Evolutionary conservation across 2,888 invertebrate species (phyloP).

Genomic region (Schizotus pectinicornis): DNA sequence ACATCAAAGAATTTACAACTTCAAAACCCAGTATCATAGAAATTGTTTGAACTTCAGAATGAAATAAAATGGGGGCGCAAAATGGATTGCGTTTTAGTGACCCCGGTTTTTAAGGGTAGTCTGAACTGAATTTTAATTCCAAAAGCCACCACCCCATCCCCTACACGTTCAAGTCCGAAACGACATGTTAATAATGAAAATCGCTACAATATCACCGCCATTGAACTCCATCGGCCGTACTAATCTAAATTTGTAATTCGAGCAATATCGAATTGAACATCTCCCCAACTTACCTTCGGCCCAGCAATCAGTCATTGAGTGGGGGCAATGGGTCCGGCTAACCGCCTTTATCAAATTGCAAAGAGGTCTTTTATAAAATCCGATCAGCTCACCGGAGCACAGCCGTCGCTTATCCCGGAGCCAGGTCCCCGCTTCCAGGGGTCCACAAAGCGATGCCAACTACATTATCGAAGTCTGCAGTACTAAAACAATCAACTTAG

Average conservation of each 20-base stretch:
- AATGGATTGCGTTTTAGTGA: no score
- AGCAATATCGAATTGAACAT: slow-evolving; percentile 50
- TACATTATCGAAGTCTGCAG: slow-evolving; percentile 35
- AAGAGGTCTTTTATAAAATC: slow-evolving; percentile 57
- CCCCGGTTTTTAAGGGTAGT: no score
- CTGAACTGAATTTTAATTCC: no score
- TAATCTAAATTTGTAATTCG: slow-evolving; percentile 52
- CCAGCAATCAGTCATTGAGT: slow-evolving; percentile 48
- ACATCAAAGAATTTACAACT: no score
- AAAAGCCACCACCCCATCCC: no score
- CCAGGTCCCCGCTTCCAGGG: slow-evolving; percentile 29
- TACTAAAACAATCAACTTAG: neutral
- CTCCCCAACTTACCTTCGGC: slow-evolving; percentile 42
- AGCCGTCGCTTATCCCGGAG: slow-evolving; percentile 51
- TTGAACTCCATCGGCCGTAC: slow-evolving; percentile 39
- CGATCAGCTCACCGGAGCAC: slow-evolving; percentile 53
- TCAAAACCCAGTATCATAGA: no score
- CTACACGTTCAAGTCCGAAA: no score
- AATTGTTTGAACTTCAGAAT: no score
- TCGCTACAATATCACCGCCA: slow-evolving; percentile 21
- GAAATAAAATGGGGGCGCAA: no score
- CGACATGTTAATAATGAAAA: slow-evolving; percentile 11
- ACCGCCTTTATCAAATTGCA: slow-evolving; percentile 57
- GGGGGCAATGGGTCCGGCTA: slow-evolving; percentile 52
- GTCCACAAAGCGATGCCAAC: slow-evolving; percentile 39